Conservation (phyloP, 2,113 vertebrate species). For the Mus musculus region GRCm39 chr2:75580001-75580500, state of each 20-base stretch:
- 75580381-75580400: not conserved
- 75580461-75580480: too few relatives aligned
- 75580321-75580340: not conserved
- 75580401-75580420: not conserved
- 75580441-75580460: too few relatives aligned
- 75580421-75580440: too few relatives aligned
- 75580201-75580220: not conserved
- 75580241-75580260: not conserved
- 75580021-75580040: slow-evolving; percentile 46
- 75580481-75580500: not conserved
- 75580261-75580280: not conserved
- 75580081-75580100: not conserved
- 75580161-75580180: not conserved
- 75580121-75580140: not conserved
- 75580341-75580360: too few relatives aligned
- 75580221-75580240: not conserved
- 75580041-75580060: not conserved
- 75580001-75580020: slow-evolving; percentile 58
- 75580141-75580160: not conserved
- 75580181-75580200: not conserved
- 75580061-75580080: slow-evolving; percentile 32
- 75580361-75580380: too few relatives aligned
- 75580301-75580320: too few relatives aligned
- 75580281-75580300: not conserved
- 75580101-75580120: not conserved